Evolutionary conservation across 2,113 vertebrate genomes (phyloP).

Genomic region (Thermophis baileyi): DNA sequence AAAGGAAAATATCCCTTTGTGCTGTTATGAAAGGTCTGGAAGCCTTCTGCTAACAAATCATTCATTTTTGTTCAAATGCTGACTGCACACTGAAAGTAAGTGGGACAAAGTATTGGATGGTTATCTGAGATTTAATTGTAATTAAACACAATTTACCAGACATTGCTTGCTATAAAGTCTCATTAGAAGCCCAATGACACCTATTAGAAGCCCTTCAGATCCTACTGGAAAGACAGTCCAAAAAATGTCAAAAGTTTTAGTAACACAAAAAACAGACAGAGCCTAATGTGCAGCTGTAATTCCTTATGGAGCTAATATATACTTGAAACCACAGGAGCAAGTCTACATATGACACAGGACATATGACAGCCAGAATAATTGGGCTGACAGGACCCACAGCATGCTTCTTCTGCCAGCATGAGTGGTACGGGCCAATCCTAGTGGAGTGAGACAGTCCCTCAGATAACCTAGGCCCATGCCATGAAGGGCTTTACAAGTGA

Average conservation of each 20-base stretch:
- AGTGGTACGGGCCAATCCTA: neutral
- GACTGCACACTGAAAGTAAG: neutral
- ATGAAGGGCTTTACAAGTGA: neutral
- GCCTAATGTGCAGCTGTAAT: neutral
- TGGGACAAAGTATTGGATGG: neutral
- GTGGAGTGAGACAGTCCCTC: neutral
- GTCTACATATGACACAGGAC: neutral
- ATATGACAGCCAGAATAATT: neutral
- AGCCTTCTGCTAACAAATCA: neutral
- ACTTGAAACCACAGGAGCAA: neutral
- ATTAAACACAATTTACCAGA: neutral
- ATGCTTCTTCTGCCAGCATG: neutral
- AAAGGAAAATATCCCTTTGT: neutral
- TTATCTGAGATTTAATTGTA: neutral
- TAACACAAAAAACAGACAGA: neutral
- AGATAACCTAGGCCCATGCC: neutral
- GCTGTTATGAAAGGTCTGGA: neutral
- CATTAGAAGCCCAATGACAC: neutral
- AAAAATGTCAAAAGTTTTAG: neutral
- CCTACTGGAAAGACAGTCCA: neutral
- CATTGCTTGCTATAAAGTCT: neutral
- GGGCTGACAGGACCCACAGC: neutral
- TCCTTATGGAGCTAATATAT: neutral
- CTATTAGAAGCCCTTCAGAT: neutral
- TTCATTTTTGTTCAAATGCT: neutral